Percentiles rank a stretch among this genome's conserved stretches.
Evolutionary conservation across 2,797 vertebrate genomes (phyloP).

Genomic region (Capromys pilorides): DNA sequence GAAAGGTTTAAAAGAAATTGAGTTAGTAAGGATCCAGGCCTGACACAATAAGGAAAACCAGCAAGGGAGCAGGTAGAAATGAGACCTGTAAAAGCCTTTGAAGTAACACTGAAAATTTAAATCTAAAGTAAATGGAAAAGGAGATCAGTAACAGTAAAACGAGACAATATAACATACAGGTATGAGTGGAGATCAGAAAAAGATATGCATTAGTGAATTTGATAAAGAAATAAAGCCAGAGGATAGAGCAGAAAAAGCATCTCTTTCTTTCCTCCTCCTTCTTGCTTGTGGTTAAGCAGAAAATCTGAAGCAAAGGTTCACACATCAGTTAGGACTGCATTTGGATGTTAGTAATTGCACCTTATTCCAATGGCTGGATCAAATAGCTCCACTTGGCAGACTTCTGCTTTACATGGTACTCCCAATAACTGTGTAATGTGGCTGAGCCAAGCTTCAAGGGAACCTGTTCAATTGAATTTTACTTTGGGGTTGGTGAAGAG

Average conservation of each 20-base stretch:
- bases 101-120: constrained; percentile 43
- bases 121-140: constrained; percentile 26
- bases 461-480: constrained; percentile 16
- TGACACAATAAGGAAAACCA: constrained; percentile 31
- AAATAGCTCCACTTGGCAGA: background rate
- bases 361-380: constrained; percentile 22
- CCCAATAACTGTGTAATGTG: background rate
- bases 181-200: constrained; percentile 17
- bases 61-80: constrained; percentile 15
- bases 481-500: constrained; percentile 5
- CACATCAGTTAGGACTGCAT: background rate
- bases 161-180: background rate
- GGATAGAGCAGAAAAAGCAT: background rate
- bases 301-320: background rate
- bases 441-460: constrained; percentile 3
- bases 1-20: constrained; percentile 52
- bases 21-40: constrained; percentile 14
- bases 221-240: constrained; percentile 35
- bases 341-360: background rate
- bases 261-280: background rate
- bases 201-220: constrained; percentile 18
- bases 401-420: background rate
- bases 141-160: background rate
- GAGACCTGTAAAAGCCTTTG: constrained; percentile 46
- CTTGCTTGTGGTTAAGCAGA: background rate